A percentile compares a stretch with the other conserved stretches of the same genome.
Evolutionary conservation across 2,888 invertebrate species (phyloP).

Genomic region (Pomacea canaliculata): DNA sequence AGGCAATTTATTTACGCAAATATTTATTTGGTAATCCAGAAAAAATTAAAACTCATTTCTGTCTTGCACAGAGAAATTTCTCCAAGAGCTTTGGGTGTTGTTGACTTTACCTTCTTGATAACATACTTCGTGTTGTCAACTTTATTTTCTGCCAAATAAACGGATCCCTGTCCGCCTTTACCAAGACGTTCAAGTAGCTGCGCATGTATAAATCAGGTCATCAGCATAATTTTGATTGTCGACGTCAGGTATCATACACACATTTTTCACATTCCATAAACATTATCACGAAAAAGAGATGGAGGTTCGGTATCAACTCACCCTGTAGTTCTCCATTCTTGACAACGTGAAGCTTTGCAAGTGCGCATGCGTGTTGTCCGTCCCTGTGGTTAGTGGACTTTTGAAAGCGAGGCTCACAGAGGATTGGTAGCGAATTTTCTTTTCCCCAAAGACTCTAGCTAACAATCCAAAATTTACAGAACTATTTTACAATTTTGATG

Average conservation of each 20-base stretch:
- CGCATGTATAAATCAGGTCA: slow-evolving; percentile 28
- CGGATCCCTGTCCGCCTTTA: slow-evolving; percentile 61
- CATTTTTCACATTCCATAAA: no score
- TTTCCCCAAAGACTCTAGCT: no score
- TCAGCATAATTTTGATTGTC: not conserved
- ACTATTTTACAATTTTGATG: no score
- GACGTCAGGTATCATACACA: not conserved
- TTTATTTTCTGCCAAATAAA: slow-evolving; percentile 54
- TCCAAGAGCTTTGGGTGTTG: not conserved
- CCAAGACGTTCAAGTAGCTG: slow-evolving; percentile 61
- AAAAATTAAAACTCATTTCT: not conserved
- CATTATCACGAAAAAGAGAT: no score
- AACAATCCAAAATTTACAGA: no score
- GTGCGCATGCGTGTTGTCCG: slow-evolving; percentile 48
- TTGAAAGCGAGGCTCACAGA: not conserved
- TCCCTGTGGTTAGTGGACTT: not conserved
- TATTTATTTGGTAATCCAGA: no score
- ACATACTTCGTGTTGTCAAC: slow-evolving; percentile 53
- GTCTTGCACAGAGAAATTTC: not conserved
- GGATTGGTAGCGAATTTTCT: not conserved
- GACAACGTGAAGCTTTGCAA: slow-evolving; percentile 56
- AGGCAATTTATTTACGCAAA: no score
- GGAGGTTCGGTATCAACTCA: slow-evolving; percentile 25
- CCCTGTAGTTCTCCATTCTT: slow-evolving; percentile 60
- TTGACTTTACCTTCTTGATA: slow-evolving; percentile 56